These are phyloP conservation scores for Metopia argyrocephala DNA, from an alignment of 2,888 invertebrate genomes.

Conservation along the genomic window DNA sequence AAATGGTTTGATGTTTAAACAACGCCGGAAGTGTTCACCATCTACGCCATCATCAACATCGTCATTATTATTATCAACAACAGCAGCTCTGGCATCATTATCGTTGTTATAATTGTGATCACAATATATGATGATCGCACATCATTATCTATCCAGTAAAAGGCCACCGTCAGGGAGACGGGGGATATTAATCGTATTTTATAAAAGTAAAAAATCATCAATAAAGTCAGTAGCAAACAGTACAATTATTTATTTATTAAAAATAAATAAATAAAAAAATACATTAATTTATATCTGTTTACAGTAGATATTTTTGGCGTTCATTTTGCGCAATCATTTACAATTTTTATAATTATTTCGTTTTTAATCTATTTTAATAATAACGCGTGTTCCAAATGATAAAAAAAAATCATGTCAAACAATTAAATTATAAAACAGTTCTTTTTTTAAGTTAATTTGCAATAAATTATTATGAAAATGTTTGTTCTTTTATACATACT, in stretches of 20 bases:
- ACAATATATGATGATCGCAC: background rate
- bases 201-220: slow-evolving; percentile 19
- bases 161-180: background rate
- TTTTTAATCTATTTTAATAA: background rate
- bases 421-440: background rate
- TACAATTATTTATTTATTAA: background rate
- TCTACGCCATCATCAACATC: slow-evolving; percentile 51
- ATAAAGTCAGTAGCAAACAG: slow-evolving; percentile 32
- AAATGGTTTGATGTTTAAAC: slow-evolving; percentile 34
- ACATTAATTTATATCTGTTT: background rate
- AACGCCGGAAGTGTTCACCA: slow-evolving; percentile 52
- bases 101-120: background rate
- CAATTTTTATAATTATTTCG: slow-evolving; percentile 3
- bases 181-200: slow-evolving; percentile 10
- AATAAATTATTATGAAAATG: no score
- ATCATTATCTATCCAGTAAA: slow-evolving; percentile 17
- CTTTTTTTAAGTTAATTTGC: background rate
- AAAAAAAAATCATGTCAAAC: background rate
- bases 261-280: background rate
- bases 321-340: slow-evolving; percentile 3
- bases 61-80: slow-evolving; percentile 3
- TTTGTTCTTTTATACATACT: no score
- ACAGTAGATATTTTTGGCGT: background rate
- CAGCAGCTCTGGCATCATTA: slow-evolving; percentile 6
- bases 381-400: slow-evolving; percentile 12